Evolutionary conservation across 2,888 invertebrate species (phyloP), one percentile per base, ranked within the genome.

Genomic region (Erynnis tages): DNA sequence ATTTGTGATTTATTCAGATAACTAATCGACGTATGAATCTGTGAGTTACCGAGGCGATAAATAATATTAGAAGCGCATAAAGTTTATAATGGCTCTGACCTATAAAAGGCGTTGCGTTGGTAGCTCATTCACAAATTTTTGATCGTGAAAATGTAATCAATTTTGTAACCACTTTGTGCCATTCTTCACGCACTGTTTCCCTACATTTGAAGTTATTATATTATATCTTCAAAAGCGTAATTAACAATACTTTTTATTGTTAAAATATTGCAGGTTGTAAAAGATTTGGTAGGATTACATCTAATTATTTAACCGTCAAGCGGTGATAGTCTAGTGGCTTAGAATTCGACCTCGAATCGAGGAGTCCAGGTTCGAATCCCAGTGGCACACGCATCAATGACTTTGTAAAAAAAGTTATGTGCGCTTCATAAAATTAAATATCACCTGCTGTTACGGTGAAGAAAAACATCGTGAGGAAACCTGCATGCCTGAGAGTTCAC

Each of bases 1-100:
- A 35, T 50, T 43, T 29, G 27, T 35, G n/a, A 30, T 43, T 27
- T 21, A 37, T 52, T 35, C 43, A 50, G 50, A 44, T 41, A 52
- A 35, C 35, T 49, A 46, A 55, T 54, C 27, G 35, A 30, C 19
- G 35, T 6, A 25, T n/a, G 38, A 34, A 14, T 27, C 17, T 47
- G 61, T 23, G 10, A 4, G 11, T 10, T 38, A 14, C n/a, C 16
- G n/a, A 1, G 14, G 11, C 14, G 30, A 7, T 32, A 29, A 29
- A 7, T 11, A 29, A 5, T 29, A 29, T 5, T n/a, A n/a, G 30
- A 30, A 30, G 32, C 14, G 14, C 14, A 8, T 34, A 34, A n/a
- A n/a, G n/a, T 16, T 34, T 14, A 16, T 32, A 17, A 16, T 25
- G 19, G 6, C 8, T 1, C 8, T 46, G 47, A 46, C 27, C 46